Evolutionary conservation across 2,888 invertebrate species (phyloP).

Genomic region (Polydrusus tereticollis): DNA sequence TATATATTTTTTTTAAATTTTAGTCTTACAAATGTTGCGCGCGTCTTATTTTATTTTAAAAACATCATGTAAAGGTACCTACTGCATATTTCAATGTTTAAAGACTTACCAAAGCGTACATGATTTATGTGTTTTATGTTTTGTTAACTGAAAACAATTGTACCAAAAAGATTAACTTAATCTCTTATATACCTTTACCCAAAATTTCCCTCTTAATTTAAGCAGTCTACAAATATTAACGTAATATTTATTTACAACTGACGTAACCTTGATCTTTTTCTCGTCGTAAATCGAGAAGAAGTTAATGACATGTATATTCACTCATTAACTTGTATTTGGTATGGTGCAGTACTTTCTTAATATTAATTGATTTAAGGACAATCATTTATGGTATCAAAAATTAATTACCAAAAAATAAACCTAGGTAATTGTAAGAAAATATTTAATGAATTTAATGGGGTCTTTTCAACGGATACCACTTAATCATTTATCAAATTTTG

Average conservation of each 20-base stretch:
- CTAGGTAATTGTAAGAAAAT: too few relatives aligned
- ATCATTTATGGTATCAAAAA: background rate
- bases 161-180: background rate
- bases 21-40: too few relatives aligned
- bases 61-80: background rate
- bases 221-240: background rate
- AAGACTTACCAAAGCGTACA: background rate
- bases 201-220: background rate
- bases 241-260: conserved; percentile 7
- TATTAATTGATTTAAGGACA: background rate
- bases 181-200: background rate
- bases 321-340: background rate
- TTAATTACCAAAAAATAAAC: too few relatives aligned
- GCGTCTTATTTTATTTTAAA: background rate
- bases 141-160: background rate
- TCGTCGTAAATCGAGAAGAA: conserved; percentile 1
- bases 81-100: background rate
- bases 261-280: conserved; percentile 8
- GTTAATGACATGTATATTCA: background rate
- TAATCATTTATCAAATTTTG: too few relatives aligned
- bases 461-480: too few relatives aligned
- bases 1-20: too few relatives aligned
- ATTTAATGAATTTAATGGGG: too few relatives aligned
- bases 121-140: background rate
- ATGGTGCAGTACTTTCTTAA: background rate